These are phyloP conservation scores for Pseudopipra pipra DNA, from an alignment of 2,113 vertebrate species.

Conservation along the genomic window DNA sequence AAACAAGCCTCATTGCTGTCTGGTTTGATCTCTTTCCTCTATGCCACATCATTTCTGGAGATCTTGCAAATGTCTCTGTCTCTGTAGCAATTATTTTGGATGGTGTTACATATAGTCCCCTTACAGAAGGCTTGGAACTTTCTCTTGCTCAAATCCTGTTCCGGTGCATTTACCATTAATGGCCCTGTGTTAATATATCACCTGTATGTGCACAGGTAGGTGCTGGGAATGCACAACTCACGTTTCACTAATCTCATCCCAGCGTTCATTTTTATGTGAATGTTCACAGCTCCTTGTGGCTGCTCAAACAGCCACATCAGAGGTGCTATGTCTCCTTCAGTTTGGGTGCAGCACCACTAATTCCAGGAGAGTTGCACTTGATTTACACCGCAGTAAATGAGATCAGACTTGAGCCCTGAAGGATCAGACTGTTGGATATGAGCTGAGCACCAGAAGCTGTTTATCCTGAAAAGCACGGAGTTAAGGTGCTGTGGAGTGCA, in stretches of 20 bases:
- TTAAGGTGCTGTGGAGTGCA: neutral
- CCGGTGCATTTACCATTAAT: neutral
- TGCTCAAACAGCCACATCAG: neutral
- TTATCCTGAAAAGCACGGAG: neutral
- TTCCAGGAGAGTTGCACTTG: neutral
- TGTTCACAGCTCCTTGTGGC: neutral
- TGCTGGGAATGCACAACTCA: neutral
- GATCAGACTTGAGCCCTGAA: neutral
- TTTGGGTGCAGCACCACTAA: neutral
- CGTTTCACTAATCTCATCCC: neutral
- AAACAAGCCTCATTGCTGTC: neutral
- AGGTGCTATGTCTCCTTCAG: neutral
- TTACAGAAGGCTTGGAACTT: neutral
- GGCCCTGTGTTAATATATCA: rapidly evolving
- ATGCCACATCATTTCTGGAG: neutral
- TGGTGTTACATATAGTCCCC: neutral
- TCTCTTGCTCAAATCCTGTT: neutral
- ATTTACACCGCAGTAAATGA: neutral
- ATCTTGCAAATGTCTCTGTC: neutral
- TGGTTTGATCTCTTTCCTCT: neutral
- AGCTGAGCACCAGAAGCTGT: neutral
- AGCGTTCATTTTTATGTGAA: neutral
- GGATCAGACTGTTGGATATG: neutral
- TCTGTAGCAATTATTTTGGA: neutral
- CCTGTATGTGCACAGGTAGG: neutral